Evolutionary conservation across 2,888 invertebrate genomes (phyloP).

Genomic region (Stenotaenia linearis): DNA sequence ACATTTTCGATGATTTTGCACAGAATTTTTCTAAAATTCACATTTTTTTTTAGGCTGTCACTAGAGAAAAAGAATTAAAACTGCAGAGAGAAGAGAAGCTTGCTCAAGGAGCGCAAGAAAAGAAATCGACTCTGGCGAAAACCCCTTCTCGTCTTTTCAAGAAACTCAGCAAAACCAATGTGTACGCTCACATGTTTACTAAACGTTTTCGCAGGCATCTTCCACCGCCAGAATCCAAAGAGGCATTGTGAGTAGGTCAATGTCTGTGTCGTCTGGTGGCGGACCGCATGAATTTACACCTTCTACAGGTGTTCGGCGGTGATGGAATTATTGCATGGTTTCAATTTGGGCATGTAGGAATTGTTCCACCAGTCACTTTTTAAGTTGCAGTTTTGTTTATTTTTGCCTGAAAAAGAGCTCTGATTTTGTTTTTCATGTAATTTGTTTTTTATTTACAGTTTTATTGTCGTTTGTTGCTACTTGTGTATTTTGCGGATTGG

Average conservation of each 20-base stretch:
- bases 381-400: background rate
- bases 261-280: slow-evolving; percentile 21
- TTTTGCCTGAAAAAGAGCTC: background rate
- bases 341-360: background rate
- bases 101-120: slow-evolving; percentile 10
- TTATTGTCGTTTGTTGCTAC: background rate
- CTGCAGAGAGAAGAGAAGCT: slow-evolving; percentile 30
- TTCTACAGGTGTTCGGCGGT: background rate
- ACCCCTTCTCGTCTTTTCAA: slow-evolving; percentile 46
- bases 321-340: slow-evolving; percentile 17
- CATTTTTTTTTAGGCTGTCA: slow-evolving; percentile 27
- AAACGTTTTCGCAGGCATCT: slow-evolving; percentile 29
- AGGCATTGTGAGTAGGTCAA: slow-evolving; percentile 28
- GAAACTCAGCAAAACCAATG: slow-evolving; percentile 42
- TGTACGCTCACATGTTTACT: slow-evolving; percentile 33
- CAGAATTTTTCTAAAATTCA: slow-evolving; percentile 1
- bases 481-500: background rate
- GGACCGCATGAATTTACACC: slow-evolving; percentile 17
- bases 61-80: slow-evolving; percentile 30
- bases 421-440: background rate
- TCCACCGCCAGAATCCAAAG: slow-evolving; percentile 27
- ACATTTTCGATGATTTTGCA: background rate
- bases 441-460: background rate
- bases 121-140: slow-evolving; percentile 45
- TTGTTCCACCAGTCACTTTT: slow-evolving; percentile 14